These are phyloP conservation scores for Heliocidaris erythrogramma DNA, from an alignment of 35 echinoderm and acorn worm species.

Conservation along the genomic window DNA sequence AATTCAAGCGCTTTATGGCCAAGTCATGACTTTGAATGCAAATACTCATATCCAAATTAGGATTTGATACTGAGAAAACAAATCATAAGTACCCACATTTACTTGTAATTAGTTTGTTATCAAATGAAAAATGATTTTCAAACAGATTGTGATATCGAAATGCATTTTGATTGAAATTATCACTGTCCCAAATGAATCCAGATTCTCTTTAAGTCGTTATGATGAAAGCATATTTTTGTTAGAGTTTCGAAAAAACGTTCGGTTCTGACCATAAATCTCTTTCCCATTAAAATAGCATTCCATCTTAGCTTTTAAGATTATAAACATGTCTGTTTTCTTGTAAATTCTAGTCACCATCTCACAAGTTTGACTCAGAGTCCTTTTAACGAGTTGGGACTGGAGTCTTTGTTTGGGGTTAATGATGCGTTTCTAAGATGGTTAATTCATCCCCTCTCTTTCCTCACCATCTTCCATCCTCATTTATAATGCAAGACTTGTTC, in stretches of 20 bases:
- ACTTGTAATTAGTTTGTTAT: no score
- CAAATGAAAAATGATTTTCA: no score
- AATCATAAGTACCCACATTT: no score
- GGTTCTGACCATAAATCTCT: neutral
- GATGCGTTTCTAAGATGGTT: constrained; percentile 1
- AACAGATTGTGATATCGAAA: no score
- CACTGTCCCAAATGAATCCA: no score
- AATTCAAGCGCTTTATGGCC: no score
- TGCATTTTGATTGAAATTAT: no score
- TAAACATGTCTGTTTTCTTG: neutral
- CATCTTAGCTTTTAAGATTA: neutral
- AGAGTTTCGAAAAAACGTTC: neutral
- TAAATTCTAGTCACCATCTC: neutral
- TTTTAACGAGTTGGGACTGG: neutral
- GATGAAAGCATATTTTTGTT: neutral
- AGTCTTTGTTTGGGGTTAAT: neutral
- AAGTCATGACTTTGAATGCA: no score
- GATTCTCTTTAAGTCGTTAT: no score
- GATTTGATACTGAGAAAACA: no score
- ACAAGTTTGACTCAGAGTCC: neutral
- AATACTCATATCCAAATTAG: no score
- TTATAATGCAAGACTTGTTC: neutral
- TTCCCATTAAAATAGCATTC: neutral
- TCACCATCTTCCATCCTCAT: neutral
- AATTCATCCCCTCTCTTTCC: neutral